These are phyloP conservation scores for Urosaurus nigricauda DNA, from an alignment of 2,797 vertebrate genomes.

Conservation along the genomic window DNA sequence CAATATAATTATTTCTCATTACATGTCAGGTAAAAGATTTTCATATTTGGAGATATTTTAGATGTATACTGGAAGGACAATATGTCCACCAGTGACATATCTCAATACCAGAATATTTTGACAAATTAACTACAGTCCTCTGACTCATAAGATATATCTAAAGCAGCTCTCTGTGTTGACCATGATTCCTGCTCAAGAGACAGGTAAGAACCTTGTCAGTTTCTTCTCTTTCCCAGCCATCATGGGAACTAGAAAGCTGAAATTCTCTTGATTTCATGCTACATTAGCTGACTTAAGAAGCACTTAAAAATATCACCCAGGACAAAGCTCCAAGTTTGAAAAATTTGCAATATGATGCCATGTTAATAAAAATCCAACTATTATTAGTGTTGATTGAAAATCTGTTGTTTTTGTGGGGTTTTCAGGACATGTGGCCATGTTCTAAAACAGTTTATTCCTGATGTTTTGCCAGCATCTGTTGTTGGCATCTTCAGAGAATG, in stretches of 20 bases:
- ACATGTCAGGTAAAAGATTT: not conserved
- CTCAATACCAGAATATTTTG: not conserved
- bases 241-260: not conserved
- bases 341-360: not conserved
- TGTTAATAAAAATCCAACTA: conserved; percentile 56
- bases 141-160: not conserved
- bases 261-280: not conserved
- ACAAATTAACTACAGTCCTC: not conserved
- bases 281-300: not conserved
- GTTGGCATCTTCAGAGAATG: too few species aligned
- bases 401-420: too few species aligned
- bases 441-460: too few species aligned
- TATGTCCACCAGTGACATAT: not conserved
- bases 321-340: not conserved
- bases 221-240: not conserved
- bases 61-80: not conserved
- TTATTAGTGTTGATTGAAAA: conserved; percentile 66
- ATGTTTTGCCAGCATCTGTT: too few species aligned
- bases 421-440: too few species aligned
- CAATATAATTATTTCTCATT: not conserved
- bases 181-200: not conserved
- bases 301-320: not conserved
- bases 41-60: not conserved
- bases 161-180: not conserved
- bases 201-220: not conserved